Conservation (phyloP, 2,888 invertebrate species). For the Platerodrilus igneus region DNA sequence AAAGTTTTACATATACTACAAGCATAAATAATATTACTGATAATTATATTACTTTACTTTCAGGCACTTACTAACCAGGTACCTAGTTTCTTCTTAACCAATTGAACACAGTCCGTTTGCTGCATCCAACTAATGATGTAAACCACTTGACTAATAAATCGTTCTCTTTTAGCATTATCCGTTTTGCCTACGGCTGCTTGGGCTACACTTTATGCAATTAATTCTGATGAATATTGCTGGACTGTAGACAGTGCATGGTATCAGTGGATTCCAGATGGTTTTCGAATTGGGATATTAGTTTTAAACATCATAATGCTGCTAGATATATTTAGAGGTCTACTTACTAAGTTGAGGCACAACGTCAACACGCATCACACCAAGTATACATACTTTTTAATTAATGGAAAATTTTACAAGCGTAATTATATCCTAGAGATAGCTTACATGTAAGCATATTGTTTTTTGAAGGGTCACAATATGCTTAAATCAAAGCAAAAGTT, state of each 20-base stretch:
- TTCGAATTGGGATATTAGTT: constrained; percentile 54
- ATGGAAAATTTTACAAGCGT: constrained; percentile 15
- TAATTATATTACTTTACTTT: no score
- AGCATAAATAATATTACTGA: no score
- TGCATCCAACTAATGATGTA: no score
- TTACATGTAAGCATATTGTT: constrained; percentile 14
- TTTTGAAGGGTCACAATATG: no score
- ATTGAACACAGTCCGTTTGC: no score
- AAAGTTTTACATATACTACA: no score
- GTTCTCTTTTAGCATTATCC: constrained; percentile 44
- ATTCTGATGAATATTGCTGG: constrained; percentile 59
- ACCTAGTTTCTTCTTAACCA: no score
- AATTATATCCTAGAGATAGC: constrained; percentile 13
- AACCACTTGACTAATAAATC: no score
- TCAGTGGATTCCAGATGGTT: constrained; percentile 61
- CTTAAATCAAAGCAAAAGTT: no score
- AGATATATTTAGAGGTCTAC: constrained; percentile 61
- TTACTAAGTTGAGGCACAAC: constrained; percentile 58
- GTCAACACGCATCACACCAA: constrained; percentile 46
- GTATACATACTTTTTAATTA: constrained; percentile 21
- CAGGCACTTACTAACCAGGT: no score
- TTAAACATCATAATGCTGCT: constrained; percentile 58
- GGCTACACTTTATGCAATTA: constrained; percentile 51
- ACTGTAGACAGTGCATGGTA: constrained; percentile 53
- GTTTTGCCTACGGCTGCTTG: constrained; percentile 54